Evolutionary conservation across 1,140 invertebrate genomes (phyloP).

Genomic region (Neodiprion lecontei): DNA sequence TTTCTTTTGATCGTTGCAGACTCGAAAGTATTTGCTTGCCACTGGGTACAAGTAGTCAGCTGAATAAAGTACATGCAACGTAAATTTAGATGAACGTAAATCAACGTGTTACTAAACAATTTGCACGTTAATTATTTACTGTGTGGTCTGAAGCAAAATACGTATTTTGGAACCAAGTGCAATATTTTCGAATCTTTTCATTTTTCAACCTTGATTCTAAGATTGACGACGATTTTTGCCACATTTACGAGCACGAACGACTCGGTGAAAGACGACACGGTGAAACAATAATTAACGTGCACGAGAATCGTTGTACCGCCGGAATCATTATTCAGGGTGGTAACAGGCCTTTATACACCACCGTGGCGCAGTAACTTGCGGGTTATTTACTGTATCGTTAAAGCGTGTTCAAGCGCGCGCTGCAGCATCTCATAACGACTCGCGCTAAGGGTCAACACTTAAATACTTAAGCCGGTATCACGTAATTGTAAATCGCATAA

Average conservation of each 20-base stretch:
- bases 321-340: neutral
- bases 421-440: neutral
- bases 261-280: neutral
- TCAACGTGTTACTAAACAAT: too few species aligned
- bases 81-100: too few species aligned
- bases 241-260: neutral
- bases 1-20: too few species aligned
- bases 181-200: too few species aligned
- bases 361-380: neutral
- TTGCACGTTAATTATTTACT: too few species aligned
- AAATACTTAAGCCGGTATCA: neutral
- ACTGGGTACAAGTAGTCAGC: too few species aligned
- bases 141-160: too few species aligned
- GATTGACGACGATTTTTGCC: too few species aligned
- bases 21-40: too few species aligned
- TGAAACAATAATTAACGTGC: neutral
- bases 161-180: too few species aligned
- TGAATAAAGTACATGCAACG: too few species aligned
- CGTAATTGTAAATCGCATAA: slow-evolving; percentile 1
- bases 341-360: neutral
- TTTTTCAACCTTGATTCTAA: too few species aligned
- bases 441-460: neutral
- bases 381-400: slow-evolving; percentile 3
- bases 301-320: neutral
- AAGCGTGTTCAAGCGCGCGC: neutral